Evolutionary conservation across 53 echinoderm and acorn worm species (phyloP).

Genomic region (Holothuria leucospilota): DNA sequence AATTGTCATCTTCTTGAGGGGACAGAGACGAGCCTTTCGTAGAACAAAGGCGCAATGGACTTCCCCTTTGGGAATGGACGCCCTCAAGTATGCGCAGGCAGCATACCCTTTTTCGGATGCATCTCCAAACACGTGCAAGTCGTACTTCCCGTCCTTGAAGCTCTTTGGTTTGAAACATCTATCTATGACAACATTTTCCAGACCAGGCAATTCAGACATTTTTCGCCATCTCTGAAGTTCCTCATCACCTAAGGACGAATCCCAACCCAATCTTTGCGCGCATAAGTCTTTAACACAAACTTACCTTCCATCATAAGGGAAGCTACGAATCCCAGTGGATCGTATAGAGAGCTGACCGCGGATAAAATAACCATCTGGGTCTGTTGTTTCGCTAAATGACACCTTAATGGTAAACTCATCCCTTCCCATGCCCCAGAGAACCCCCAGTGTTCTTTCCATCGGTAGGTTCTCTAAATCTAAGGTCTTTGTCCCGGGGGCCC

Average conservation of each 20-base stretch:
- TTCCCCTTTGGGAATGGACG: neutral
- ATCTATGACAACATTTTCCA: conserved; percentile 38
- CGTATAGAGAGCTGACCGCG: conserved; percentile 64
- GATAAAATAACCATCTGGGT: conserved; percentile 71
- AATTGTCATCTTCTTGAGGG: conserved; percentile 59
- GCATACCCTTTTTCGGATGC: conserved; percentile 66
- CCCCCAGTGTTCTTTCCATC: conserved; percentile 61
- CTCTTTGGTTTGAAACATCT: conserved; percentile 38
- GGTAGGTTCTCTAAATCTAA: conserved; percentile 55
- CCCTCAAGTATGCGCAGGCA: conserved; percentile 61
- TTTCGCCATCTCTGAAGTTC: conserved; percentile 47
- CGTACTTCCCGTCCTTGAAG: neutral
- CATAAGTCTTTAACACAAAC: conserved; percentile 70
- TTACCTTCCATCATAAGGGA: conserved; percentile 68
- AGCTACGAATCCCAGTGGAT: conserved; percentile 62
- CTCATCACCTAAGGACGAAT: conserved; percentile 25
- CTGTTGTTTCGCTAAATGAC: neutral
- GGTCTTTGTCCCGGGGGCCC: conserved; percentile 42
- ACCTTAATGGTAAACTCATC: conserved; percentile 60
- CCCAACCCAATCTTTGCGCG: conserved; percentile 55
- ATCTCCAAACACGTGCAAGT: conserved; percentile 62
- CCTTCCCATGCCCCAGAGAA: conserved; percentile 45
- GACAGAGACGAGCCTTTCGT: conserved; percentile 62
- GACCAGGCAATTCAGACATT: conserved; percentile 34
- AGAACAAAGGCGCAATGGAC: conserved; percentile 58